A percentile compares a stretch with the other conserved stretches of the same genome.
These are phyloP conservation scores for Zosterops hypoxanthus DNA, from an alignment of 2,113 vertebrate genomes.

Conservation along the genomic window DNA sequence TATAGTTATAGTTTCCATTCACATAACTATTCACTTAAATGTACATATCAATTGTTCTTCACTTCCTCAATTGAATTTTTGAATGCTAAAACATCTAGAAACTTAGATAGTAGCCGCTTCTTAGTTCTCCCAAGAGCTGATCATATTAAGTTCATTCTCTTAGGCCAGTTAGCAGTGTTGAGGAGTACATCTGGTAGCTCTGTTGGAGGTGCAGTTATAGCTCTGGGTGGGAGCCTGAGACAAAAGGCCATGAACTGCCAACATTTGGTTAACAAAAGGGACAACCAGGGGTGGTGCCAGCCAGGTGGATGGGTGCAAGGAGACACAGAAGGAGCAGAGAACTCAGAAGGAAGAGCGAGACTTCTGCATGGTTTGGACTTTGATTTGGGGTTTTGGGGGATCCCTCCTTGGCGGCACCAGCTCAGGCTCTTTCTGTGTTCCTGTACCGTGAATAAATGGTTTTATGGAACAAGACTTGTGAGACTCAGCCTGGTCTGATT, in stretches of 20 bases:
- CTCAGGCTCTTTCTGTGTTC: not conserved
- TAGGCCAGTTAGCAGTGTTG: not conserved
- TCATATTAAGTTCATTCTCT: not conserved
- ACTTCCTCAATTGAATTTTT: not conserved
- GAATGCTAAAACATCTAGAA: not conserved
- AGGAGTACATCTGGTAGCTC: not conserved
- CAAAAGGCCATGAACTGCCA: not conserved
- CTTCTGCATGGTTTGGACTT: fast-evolving
- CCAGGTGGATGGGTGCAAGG: not conserved
- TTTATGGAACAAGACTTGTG: not conserved
- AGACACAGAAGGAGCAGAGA: not conserved
- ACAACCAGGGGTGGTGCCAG: fast-evolving
- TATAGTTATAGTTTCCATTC: not conserved
- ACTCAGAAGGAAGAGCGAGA: not conserved
- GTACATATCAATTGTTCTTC: not conserved
- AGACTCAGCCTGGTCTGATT: not conserved
- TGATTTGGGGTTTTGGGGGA: not conserved
- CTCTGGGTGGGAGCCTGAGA: not conserved
- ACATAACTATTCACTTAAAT: not conserved
- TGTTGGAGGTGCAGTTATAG: not conserved
- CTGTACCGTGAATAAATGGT: not conserved
- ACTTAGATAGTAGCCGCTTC: not conserved
- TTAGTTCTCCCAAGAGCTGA: not conserved
- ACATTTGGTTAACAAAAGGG: not conserved
- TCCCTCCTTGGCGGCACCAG: fast-evolving